These are phyloP conservation scores for Globodera rostochiensis DNA, from an alignment of 1,140 invertebrate genomes.

Conservation along the genomic window DNA sequence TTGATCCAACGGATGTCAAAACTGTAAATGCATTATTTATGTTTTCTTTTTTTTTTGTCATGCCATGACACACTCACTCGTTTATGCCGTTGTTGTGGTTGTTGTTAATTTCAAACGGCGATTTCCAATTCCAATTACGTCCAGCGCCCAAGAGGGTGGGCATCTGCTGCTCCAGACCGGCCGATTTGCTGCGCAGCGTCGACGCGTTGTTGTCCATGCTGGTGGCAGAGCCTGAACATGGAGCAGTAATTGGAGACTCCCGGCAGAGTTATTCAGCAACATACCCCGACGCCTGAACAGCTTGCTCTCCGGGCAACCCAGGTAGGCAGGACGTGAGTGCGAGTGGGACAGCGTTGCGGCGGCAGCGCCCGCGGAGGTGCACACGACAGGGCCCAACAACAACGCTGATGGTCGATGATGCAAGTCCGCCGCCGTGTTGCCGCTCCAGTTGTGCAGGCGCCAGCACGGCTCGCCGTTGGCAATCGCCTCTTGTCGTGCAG, in stretches of 20 bases:
- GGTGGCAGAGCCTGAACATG: not conserved
- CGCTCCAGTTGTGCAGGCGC: not conserved
- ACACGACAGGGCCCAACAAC: too few species aligned
- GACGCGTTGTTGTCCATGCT: not conserved
- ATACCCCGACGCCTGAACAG: slow-evolving; percentile 5
- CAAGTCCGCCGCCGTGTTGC: not conserved
- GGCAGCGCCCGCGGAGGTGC: not conserved
- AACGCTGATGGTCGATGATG: not conserved
- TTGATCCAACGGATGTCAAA: slow-evolving; percentile 5
- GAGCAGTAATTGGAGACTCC: not conserved
- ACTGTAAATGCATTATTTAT: not conserved
- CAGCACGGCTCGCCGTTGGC: not conserved
- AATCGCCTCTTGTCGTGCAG: not conserved
- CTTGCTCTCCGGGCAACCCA: not conserved
- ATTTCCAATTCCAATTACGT: not conserved
- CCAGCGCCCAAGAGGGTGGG: not conserved
- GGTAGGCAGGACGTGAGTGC: slow-evolving; percentile 2
- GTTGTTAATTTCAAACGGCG: not conserved
- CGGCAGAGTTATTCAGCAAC: not conserved
- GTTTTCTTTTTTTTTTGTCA: not conserved
- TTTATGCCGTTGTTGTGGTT: not conserved
- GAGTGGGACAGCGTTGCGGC: not conserved
- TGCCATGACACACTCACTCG: slow-evolving; percentile 1
- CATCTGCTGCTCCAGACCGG: not conserved
- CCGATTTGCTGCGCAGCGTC: slow-evolving; percentile 2